Percentiles rank a stretch among this genome's conserved stretches.
These are phyloP conservation scores for Mayetiola destructor DNA, from an alignment of 2,888 invertebrate species.

Conservation along the genomic window DNA sequence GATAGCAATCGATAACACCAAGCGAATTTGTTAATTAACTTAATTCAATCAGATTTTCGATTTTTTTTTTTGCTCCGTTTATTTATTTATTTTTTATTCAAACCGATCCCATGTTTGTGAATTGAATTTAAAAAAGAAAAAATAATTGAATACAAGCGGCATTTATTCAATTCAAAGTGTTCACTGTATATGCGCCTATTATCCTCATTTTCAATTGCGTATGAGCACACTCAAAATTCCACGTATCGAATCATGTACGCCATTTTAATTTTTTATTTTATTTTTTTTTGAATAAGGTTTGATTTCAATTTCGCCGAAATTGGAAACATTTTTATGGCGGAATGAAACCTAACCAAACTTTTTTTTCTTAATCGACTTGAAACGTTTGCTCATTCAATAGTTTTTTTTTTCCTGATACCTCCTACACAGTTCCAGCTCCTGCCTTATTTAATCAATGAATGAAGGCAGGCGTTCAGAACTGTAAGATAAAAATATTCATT, in stretches of 20 bases:
- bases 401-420: background rate
- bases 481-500: conserved; percentile 4
- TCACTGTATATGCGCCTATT: no score
- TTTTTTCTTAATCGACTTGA: background rate
- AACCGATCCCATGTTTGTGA: background rate
- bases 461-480: conserved; percentile 14
- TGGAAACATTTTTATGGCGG: background rate
- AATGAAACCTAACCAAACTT: background rate
- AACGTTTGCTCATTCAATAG: background rate
- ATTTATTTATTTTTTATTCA: background rate
- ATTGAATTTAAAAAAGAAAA: background rate
- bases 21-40: background rate
- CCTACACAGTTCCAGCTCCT: conserved; percentile 13
- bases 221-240: no score
- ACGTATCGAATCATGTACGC: no score
- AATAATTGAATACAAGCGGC: background rate
- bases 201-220: no score
- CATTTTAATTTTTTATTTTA: no score
- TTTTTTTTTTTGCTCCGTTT: background rate
- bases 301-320: background rate
- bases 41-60: background rate
- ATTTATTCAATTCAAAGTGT: background rate
- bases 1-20: background rate
- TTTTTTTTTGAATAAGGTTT: no score
- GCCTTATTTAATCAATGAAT: conserved; percentile 9